Base-by-base conservation (phyloP, 1,140 invertebrate species). In the Glomeris maerens region DNA sequence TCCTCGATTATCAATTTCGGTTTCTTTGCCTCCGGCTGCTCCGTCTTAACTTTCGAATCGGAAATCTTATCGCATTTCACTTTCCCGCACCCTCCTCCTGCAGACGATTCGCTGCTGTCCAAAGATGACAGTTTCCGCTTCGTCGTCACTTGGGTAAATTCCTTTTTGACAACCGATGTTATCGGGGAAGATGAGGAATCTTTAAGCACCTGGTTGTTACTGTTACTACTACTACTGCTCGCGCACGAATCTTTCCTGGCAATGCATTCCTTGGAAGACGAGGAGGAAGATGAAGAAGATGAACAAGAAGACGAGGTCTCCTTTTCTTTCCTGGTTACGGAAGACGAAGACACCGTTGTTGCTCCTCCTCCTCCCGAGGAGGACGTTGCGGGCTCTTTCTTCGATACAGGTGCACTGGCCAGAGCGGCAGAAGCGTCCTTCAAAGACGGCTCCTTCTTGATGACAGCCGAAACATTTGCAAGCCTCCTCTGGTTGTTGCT, bases 21-120 rank as follows among this genome's bases (percentile, higher is more conserved):
- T 50, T 80, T 78, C 58, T 86, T 87, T 0, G 67, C 64, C 21
- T 83, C 79, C 1, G 60, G 50, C 55, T 85, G 4, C 25, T 10
- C 31, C 17, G 31, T 17, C 17, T 10, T 17, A 10, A 10, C 17
- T 36, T 17, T 42, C 40, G 25, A 4, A 5, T 42, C 40, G 17
- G 20, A n/a, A n/a, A n/a, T n/a, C n/a, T n/a, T 42, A 17, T 42
- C 25, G 4, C 17, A 5, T 21, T 21, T 42, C 40, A 21, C 40
- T 42, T 42, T 42, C 40, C 20, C 40, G 40, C 20, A 21, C 40
- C 17, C 25, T 21, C 5, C 17, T 10, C 25, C 17, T 21, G 4
- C 53, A 51, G 27, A 36, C 59, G 48, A 14, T 62, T 58, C 13
- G 56, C 38, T 41, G 27, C 20, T 40, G 56, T 52, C 44, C 49